Conservation (phyloP, 2,113 vertebrate species). For the Fulmarus glacialis region DNA sequence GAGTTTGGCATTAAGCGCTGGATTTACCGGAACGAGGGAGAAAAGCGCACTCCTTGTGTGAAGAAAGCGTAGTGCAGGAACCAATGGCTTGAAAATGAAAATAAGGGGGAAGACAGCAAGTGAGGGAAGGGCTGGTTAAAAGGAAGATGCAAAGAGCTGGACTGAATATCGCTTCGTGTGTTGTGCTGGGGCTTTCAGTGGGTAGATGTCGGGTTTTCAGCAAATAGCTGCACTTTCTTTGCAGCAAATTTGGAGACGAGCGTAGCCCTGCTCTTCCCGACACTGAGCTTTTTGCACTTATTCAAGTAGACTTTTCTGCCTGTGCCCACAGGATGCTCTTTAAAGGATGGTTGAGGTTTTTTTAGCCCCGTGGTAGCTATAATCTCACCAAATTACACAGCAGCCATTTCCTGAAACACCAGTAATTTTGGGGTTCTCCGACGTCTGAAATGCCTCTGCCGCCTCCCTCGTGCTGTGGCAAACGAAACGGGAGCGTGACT, state of each 20-base stretch:
- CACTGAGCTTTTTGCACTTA: neutral
- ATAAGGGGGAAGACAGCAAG: too few relatives aligned
- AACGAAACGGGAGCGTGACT: neutral
- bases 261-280: neutral
- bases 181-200: neutral
- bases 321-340: neutral
- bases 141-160: neutral
- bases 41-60: fast-evolving
- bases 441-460: neutral
- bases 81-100: fast-evolving
- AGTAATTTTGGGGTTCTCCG: neutral
- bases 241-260: neutral
- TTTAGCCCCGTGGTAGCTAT: neutral
- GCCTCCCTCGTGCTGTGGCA: neutral
- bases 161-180: fast-evolving
- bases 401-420: neutral
- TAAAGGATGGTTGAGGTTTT: neutral
- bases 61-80: neutral
- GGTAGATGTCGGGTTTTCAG: neutral
- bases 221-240: neutral
- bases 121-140: neutral
- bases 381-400: neutral
- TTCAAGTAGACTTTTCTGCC: neutral
- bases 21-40: neutral
- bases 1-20: neutral